A percentile compares a stretch with the other conserved stretches of the same genome.
Conservation (phyloP, 2,888 invertebrate genomes). For the Pharmacophagus antenor region DNA sequence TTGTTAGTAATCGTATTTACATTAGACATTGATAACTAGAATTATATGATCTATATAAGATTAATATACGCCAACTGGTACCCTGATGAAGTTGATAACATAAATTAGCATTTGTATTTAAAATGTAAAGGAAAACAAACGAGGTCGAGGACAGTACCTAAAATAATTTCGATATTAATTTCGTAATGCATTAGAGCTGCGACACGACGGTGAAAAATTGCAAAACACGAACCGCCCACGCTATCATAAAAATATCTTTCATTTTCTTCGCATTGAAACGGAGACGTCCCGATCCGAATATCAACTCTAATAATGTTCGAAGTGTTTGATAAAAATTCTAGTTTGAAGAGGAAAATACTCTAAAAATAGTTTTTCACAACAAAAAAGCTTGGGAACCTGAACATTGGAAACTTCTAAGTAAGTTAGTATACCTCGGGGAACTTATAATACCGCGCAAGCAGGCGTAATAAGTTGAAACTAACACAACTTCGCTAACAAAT, state of each 20-base stretch:
- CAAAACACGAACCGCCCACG: conserved; percentile 45
- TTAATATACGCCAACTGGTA: not conserved
- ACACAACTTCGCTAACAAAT: conserved; percentile 1
- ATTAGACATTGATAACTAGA: not conserved
- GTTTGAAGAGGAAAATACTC: not conserved
- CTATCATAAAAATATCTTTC: conserved; percentile 58
- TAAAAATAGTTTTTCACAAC: not conserved
- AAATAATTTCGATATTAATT: conserved; percentile 45
- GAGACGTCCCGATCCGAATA: conserved; percentile 19
- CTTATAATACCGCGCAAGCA: conserved; percentile 35
- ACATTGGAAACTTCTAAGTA: conserved; percentile 6
- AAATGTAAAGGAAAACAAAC: not conserved
- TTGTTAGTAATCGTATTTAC: too few relatives aligned
- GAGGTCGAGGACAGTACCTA: not conserved
- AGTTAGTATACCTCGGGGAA: conserved; percentile 20
- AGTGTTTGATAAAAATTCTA: not conserved
- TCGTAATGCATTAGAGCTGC: conserved; percentile 56
- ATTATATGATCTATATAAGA: not conserved
- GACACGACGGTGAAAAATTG: conserved; percentile 44
- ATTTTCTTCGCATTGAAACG: conserved; percentile 36
- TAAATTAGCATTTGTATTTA: not conserved
- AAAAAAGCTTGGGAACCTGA: not conserved
- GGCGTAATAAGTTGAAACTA: conserved; percentile 28
- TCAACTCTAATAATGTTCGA: conserved; percentile 1
- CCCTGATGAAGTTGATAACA: not conserved